A percentile compares a stretch with the other conserved stretches of the same genome.
phyloP scores from a whole-genome alignment of 1,140 invertebrate species.

The Adoxophyes honmai region DNA sequence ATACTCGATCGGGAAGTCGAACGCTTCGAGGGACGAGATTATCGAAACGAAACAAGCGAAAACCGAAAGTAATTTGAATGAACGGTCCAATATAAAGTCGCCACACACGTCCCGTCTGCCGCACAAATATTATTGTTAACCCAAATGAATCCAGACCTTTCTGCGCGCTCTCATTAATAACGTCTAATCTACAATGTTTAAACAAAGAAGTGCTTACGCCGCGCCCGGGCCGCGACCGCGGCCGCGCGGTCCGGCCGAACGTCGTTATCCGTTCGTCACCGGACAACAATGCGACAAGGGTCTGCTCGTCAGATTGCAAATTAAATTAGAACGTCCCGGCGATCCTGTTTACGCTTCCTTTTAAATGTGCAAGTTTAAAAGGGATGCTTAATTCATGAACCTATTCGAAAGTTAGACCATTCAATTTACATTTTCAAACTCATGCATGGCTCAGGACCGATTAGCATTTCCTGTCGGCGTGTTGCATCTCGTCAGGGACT shows the following conservation, averaged over 20 bases:
- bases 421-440: conserved; percentile 67
- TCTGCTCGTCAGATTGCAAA: conserved; percentile 45
- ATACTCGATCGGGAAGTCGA: conserved; percentile 36
- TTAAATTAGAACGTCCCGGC: conserved; percentile 52
- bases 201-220: conserved; percentile 26
- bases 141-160: conserved; percentile 28
- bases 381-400: conserved; percentile 63
- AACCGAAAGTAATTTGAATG: not conserved
- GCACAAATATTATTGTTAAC: conserved; percentile 23
- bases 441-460: conserved; percentile 40
- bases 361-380: conserved; percentile 59
- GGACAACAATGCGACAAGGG: conserved; percentile 31
- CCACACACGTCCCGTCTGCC: not conserved
- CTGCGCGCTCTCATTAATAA: conserved; percentile 33
- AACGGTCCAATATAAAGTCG: not conserved
- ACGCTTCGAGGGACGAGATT: conserved; percentile 18
- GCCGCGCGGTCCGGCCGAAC: conserved; percentile 17
- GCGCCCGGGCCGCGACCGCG: not conserved
- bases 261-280: conserved; percentile 36
- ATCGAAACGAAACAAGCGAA: not conserved
- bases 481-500: conserved; percentile 24
- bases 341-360: conserved; percentile 40
- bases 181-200: conserved; percentile 37
- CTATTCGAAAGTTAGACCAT: conserved; percentile 58
- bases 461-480: conserved; percentile 56